These are phyloP conservation scores for Homarus gammarus DNA, from an alignment of 2,888 invertebrate genomes.

Conservation along the genomic window DNA sequence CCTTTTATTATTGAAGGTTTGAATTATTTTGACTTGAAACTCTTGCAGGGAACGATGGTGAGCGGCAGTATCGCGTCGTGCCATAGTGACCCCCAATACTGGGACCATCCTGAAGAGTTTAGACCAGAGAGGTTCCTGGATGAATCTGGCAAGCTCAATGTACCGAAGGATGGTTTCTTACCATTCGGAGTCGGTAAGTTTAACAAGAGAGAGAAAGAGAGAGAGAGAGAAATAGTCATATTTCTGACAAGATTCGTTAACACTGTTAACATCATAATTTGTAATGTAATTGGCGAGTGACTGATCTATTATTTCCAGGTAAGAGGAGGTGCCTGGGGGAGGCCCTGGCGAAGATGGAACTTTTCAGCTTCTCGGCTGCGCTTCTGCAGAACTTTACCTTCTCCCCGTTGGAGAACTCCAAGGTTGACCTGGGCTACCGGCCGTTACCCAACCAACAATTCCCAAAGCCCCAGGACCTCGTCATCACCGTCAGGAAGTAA, in stretches of 20 bases:
- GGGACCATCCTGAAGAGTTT: not conserved
- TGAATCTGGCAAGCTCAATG: no score
- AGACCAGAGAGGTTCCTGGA: no score
- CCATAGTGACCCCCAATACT: not conserved
- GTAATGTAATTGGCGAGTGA: not conserved
- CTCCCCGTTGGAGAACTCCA: not conserved
- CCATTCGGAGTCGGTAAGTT: no score
- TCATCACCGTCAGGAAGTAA: not conserved
- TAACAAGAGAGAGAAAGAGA: no score
- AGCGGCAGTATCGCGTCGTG: no score
- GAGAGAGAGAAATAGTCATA: not conserved
- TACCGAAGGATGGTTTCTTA: no score
- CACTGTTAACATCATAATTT: not conserved
- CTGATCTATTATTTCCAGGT: conserved; percentile 7
- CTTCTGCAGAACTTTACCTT: conserved; percentile 65
- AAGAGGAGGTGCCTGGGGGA: conserved; percentile 63
- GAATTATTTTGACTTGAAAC: no score
- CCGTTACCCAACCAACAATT: not conserved
- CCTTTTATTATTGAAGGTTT: no score
- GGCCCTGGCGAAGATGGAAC: conserved; percentile 58
- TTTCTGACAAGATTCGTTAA: no score
- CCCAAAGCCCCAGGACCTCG: not conserved
- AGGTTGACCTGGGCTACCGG: not conserved
- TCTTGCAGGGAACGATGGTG: no score
- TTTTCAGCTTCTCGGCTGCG: conserved; percentile 58